Evolutionary conservation across 2,888 invertebrate genomes (phyloP).

Genomic region (Pecten maximus): DNA sequence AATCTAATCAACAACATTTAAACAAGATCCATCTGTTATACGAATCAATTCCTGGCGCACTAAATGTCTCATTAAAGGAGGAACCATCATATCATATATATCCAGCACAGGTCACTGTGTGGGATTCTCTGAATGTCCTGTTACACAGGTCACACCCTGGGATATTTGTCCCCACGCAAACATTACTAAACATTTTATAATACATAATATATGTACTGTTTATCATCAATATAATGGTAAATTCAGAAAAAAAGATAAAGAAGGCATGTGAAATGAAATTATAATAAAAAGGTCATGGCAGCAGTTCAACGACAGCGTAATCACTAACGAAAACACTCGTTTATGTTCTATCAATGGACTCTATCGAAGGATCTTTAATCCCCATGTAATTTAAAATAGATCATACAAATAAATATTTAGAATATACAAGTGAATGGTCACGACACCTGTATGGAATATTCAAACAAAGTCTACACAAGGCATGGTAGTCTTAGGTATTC

Average conservation of each 20-base stretch:
- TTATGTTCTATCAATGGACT: neutral
- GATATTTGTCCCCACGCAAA: neutral
- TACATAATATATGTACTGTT: neutral
- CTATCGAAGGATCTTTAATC: neutral
- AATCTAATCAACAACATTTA: neutral
- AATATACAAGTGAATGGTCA: neutral
- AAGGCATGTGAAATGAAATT: neutral
- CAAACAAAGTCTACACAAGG: neutral
- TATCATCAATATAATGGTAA: neutral
- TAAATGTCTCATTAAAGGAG: neutral
- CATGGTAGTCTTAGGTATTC: neutral
- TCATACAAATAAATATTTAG: neutral
- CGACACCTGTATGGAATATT: neutral
- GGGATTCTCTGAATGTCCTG: neutral
- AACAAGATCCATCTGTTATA: neutral
- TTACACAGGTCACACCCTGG: neutral
- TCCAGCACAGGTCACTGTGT: neutral
- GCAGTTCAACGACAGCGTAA: neutral
- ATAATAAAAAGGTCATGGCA: neutral
- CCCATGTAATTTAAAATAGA: neutral
- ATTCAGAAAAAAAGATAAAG: neutral
- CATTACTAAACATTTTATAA: neutral
- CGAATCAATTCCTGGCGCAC: neutral
- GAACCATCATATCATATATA: neutral
- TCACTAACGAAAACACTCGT: neutral